These are phyloP conservation scores for Merops nubicus DNA, from an alignment of 2,113 vertebrate species.

Conservation along the genomic window DNA sequence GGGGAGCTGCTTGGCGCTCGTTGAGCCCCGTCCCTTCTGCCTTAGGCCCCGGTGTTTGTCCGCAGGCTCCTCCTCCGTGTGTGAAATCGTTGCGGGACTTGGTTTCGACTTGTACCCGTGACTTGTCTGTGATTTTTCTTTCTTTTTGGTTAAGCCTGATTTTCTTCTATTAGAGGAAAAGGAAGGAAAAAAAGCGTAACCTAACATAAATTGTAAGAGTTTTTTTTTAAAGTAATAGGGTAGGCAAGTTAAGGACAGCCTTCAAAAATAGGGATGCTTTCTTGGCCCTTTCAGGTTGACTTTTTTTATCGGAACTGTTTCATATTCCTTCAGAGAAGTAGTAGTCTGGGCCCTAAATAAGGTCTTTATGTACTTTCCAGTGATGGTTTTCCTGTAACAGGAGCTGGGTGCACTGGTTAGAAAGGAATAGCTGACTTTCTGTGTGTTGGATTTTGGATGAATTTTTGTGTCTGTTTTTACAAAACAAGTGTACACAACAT, in stretches of 20 bases:
- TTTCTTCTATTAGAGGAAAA: too few species aligned
- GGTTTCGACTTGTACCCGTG: neutral
- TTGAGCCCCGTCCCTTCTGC: accelerated
- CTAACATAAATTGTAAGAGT: neutral
- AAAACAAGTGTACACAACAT: neutral
- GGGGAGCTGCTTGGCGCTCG: neutral
- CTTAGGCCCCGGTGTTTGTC: neutral
- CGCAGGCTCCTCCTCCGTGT: neutral
- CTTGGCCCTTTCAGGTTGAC: neutral
- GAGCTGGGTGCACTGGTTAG: neutral
- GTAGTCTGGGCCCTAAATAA: neutral
- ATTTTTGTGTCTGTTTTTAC: neutral
- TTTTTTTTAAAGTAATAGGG: neutral
- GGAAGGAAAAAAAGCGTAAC: too few species aligned
- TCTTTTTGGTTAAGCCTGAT: accelerated
- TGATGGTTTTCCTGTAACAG: neutral
- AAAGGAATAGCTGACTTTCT: neutral
- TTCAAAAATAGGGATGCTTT: neutral
- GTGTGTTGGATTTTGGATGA: neutral
- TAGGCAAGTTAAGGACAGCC: neutral
- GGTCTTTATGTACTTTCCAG: neutral
- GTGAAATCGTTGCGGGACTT: neutral
- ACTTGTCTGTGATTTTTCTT: neutral
- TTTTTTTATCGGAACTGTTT: neutral
- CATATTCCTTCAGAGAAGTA: neutral